Evolutionary conservation across 37 sponge, comb jelly and placozoan genomes (phyloP).

Genomic region (Mnemiopsis leidyi): DNA sequence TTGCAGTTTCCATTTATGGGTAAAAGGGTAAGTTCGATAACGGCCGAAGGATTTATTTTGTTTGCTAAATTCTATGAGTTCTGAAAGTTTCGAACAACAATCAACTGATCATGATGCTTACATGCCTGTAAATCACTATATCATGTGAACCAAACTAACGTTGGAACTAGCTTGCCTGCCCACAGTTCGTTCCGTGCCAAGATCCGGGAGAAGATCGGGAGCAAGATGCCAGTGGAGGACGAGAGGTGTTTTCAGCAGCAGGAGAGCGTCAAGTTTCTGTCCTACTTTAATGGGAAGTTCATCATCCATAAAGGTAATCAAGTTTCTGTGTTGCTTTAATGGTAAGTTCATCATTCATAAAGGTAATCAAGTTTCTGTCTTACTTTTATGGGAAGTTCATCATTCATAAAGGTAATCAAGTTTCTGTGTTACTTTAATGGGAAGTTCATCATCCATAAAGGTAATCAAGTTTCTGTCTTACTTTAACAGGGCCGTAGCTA

Average conservation of each 20-base stretch:
- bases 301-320: constrained; percentile 85
- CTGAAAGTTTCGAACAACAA: no score
- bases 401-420: constrained; percentile 89
- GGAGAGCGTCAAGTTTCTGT: constrained; percentile 83
- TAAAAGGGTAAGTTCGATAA: no score
- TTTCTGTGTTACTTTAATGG: no score
- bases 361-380: constrained; percentile 83
- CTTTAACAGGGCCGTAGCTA: no score
- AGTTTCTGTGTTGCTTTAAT: constrained; percentile 91
- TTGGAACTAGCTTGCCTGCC: constrained; percentile 4
- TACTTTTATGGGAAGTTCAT: constrained; percentile 92
- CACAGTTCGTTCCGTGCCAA: constrained; percentile 60
- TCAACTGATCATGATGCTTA: no score
- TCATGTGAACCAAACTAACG: no score
- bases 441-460: no score
- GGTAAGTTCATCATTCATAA: constrained; percentile 86
- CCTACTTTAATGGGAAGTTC: constrained; percentile 91
- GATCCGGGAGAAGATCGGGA: constrained; percentile 39
- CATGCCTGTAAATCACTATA: no score
- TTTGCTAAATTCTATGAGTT: no score
- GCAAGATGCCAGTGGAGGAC: constrained; percentile 50
- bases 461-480: no score
- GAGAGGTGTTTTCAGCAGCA: constrained; percentile 77
- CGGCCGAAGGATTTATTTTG: no score
- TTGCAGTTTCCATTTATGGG: no score